phyloP scores from a whole-genome alignment of 2,888 invertebrate genomes.

The Cheilosia grossa region DNA sequence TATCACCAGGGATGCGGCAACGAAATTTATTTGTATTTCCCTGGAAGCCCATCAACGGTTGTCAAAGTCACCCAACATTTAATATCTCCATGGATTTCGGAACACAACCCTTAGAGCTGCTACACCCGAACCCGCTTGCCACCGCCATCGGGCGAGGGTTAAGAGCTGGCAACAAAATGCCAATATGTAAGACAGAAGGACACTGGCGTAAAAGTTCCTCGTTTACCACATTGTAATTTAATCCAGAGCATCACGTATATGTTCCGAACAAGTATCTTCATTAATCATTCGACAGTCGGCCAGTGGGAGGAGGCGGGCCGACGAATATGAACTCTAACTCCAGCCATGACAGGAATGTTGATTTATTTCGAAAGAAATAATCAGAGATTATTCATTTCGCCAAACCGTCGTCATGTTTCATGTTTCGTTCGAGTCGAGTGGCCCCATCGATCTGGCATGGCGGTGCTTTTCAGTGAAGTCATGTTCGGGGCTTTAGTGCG shows the following conservation, averaged over 20 bases:
- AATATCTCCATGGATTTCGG: slow-evolving; percentile 48
- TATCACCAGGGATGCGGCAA: slow-evolving; percentile 26
- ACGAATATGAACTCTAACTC: slow-evolving; percentile 43
- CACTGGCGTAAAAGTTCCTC: slow-evolving; percentile 46
- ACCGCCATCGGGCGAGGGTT: too few species aligned
- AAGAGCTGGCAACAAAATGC: neutral
- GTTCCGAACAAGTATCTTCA: slow-evolving; percentile 57
- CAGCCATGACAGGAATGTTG: slow-evolving; percentile 61
- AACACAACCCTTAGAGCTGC: neutral
- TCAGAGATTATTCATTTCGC: slow-evolving; percentile 70
- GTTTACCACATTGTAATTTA: slow-evolving; percentile 65
- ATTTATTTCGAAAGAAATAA: slow-evolving; percentile 71
- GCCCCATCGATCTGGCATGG: slow-evolving; percentile 26
- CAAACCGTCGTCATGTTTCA: slow-evolving; percentile 6
- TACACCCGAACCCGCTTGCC: neutral
- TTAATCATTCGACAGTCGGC: slow-evolving; percentile 64
- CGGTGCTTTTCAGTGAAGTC: slow-evolving; percentile 46
- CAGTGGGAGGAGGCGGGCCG: neutral
- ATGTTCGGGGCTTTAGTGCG: slow-evolving; percentile 57
- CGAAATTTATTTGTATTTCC: slow-evolving; percentile 50
- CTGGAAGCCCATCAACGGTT: slow-evolving; percentile 56
- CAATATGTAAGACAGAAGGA: slow-evolving; percentile 40
- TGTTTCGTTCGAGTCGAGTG: neutral
- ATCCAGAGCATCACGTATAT: slow-evolving; percentile 66
- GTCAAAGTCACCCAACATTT: slow-evolving; percentile 53